Conservation (phyloP, 2,113 vertebrate genomes). For the Atherinomorus stipes region DNA sequence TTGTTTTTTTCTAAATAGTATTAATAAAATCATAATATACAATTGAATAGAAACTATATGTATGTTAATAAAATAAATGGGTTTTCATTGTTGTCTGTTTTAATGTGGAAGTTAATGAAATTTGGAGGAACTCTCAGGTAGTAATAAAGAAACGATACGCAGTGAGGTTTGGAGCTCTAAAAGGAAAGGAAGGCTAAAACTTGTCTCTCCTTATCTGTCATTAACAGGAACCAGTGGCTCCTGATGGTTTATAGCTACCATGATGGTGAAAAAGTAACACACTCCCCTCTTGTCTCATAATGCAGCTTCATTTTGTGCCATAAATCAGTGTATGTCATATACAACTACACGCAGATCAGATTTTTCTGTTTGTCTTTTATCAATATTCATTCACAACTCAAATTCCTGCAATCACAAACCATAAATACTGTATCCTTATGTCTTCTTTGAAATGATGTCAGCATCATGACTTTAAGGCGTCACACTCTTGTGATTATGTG, state of each 20-base stretch:
- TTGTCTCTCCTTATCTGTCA: background rate
- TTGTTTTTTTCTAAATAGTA: too few relatives aligned
- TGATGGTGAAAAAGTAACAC: background rate
- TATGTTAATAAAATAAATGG: too few relatives aligned
- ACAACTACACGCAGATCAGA: background rate
- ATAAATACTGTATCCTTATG: background rate
- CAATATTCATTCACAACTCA: background rate
- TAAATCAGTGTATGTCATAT: background rate
- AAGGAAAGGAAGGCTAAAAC: background rate
- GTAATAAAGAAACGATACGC: background rate
- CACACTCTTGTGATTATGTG: background rate
- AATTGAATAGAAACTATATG: too few relatives aligned
- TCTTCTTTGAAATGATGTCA: constrained; percentile 2
- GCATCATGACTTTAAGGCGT: background rate
- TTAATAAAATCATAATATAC: too few relatives aligned
- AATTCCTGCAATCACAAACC: background rate
- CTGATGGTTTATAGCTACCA: background rate
- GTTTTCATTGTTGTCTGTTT: too few relatives aligned
- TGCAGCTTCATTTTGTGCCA: background rate
- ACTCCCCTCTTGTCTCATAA: background rate
- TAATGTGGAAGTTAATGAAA: background rate
- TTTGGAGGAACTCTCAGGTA: background rate
- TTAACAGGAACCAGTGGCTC: constrained; percentile 12
- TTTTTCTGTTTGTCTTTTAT: background rate
- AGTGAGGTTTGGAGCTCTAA: background rate